Evolutionary conservation across 2,888 invertebrate species (phyloP).

Genomic region (Ormyrus nitidulus): DNA sequence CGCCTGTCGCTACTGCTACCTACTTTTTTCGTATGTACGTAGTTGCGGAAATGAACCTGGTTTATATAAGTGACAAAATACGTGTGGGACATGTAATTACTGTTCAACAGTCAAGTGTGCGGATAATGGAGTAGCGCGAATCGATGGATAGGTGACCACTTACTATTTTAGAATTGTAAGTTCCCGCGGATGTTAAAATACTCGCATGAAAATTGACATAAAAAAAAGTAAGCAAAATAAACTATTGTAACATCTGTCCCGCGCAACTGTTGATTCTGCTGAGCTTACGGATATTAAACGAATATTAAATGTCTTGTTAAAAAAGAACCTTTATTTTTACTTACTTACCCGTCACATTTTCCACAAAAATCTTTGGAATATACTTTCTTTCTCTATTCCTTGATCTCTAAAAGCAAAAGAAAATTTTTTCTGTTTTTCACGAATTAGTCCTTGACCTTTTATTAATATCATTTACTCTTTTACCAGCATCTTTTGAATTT

Average conservation of each 20-base stretch:
- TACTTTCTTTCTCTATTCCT: no score
- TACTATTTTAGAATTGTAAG: constrained; percentile 62
- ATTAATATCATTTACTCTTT: no score
- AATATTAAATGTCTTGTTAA: constrained; percentile 72
- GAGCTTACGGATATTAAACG: constrained; percentile 70
- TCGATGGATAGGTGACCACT: constrained; percentile 60
- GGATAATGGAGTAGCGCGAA: constrained; percentile 58
- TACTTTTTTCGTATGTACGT: constrained; percentile 50
- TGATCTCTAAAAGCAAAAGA: no score
- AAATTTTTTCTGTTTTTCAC: no score
- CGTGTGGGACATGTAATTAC: constrained; percentile 58
- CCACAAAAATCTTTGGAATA: not conserved
- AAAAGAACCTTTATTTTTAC: constrained; percentile 59
- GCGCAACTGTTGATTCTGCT: constrained; percentile 70
- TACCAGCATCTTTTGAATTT: no score
- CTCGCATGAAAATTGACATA: constrained; percentile 52
- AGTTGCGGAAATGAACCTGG: constrained; percentile 38
- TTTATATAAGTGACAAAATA: constrained; percentile 35
- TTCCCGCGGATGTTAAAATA: constrained; percentile 61
- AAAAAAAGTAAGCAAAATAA: constrained; percentile 41
- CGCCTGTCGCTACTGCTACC: constrained; percentile 51
- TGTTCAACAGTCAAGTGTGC: constrained; percentile 59
- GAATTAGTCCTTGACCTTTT: no score
- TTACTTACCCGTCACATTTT: constrained; percentile 6
- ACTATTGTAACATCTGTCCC: constrained; percentile 63